Conservation (phyloP, 2,888 invertebrate species). For the Kuschelorhynchus macadamiae region DNA sequence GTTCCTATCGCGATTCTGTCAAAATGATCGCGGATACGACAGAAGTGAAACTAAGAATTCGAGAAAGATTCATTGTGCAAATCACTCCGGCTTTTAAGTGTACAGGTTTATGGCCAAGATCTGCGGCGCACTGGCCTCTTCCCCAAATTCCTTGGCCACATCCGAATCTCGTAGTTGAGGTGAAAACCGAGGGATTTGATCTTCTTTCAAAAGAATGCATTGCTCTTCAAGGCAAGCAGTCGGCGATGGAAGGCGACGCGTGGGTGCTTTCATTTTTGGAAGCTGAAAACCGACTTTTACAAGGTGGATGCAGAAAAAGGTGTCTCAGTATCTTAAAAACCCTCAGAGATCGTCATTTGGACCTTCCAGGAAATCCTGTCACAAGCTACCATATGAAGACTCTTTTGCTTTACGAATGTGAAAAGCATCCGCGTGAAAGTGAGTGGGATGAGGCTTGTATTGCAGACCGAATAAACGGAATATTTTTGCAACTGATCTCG, state of each 20-base stretch:
- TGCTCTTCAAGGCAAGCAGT: conserved; percentile 78
- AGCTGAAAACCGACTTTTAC: conserved; percentile 82
- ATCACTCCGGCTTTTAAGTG: conserved; percentile 89
- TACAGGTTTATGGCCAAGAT: conserved; percentile 86
- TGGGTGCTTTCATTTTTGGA: conserved; percentile 86
- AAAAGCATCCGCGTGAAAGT: conserved; percentile 84
- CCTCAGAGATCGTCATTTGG: conserved; percentile 83
- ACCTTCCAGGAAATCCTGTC: conserved; percentile 82
- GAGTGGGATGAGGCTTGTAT: conserved; percentile 87
- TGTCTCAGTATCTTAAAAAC: conserved; percentile 85
- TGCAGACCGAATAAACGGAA: conserved; percentile 85
- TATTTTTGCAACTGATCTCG: conserved; percentile 86
- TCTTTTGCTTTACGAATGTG: conserved; percentile 85
- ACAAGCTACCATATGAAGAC: conserved; percentile 84
- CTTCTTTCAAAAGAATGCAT: conserved; percentile 81
- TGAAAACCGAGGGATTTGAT: conserved; percentile 88
- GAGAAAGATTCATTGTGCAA: conserved; percentile 85
- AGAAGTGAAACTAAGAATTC: conserved; percentile 83
- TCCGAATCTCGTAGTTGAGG: conserved; percentile 82
- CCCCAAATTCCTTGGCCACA: conserved; percentile 87
- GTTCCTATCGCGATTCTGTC: conserved; percentile 82
- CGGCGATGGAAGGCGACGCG: conserved; percentile 87
- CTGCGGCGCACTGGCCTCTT: conserved; percentile 86
- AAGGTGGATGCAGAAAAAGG: conserved; percentile 75
- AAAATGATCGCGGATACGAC: conserved; percentile 88